Conservation (phyloP, 2,888 invertebrate species). For the Oligia fasciuncula region DNA sequence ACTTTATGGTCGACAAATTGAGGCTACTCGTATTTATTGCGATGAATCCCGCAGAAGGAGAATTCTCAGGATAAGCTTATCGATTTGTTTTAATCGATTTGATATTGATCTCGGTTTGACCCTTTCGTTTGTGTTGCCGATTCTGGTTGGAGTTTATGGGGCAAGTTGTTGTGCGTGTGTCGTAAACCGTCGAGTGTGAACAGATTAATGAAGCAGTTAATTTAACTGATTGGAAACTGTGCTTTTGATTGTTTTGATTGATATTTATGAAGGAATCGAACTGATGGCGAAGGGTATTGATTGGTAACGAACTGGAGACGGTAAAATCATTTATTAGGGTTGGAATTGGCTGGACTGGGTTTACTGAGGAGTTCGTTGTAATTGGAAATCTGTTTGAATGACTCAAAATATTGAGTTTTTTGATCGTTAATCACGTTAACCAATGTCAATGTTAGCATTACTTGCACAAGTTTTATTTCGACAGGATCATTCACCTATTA, state of each 20-base stretch:
- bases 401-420: neutral
- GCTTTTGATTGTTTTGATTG: slow-evolving; percentile 41
- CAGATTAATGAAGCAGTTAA: slow-evolving; percentile 65
- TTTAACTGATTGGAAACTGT: slow-evolving; percentile 56
- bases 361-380: neutral
- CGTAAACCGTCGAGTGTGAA: slow-evolving; percentile 60
- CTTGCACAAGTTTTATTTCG: neutral
- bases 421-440: neutral
- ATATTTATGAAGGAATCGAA: slow-evolving; percentile 50
- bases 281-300: slow-evolving; percentile 21
- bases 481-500: neutral
- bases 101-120: slow-evolving; percentile 68
- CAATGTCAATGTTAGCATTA: neutral
- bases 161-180: slow-evolving; percentile 49
- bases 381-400: slow-evolving; percentile 14
- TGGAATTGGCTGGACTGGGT: neutral
- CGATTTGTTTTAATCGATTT: slow-evolving; percentile 71
- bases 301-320: slow-evolving; percentile 7
- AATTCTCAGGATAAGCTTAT: slow-evolving; percentile 73
- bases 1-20: slow-evolving; percentile 86
- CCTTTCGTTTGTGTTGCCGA: slow-evolving; percentile 58
- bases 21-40: slow-evolving; percentile 82
- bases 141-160: slow-evolving; percentile 56
- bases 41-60: slow-evolving; percentile 68
- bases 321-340: slow-evolving; percentile 19